Base-by-base conservation (phyloP, 2,113 vertebrate species). In the Vicugna pacos region DNA sequence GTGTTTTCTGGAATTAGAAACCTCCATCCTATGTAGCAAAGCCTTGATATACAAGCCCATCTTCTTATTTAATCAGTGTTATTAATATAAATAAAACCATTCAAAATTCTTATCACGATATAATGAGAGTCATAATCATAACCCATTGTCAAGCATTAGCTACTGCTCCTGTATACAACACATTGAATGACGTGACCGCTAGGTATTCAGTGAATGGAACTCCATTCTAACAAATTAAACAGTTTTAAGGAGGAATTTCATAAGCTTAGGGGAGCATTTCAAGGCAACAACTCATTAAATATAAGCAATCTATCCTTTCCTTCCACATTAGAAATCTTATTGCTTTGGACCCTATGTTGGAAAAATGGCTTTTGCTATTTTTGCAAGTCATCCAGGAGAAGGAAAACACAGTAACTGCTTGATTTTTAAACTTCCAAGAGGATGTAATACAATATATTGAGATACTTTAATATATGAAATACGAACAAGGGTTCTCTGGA, bases 1-100 rank as follows among this genome's bases (percentile, higher is more conserved):
- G 20, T n/a, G 19, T 64, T 92, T 93, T 94, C 58, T 81, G 72
- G 42, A 67, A 84, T 91, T 76, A 89, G 62, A 94, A 62, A 92
- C 73, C 50, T 96, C 60, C 30, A 76, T 72, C 28, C 28, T 76
- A 4, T n/a, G 26, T 64, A 94, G 22, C 19, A 76, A 79, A 77
- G 38, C 30, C 58, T 93, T 12, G 24, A 26, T 26, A 77, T 46
- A 58, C 6, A 58, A 80, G 26, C 22, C 24, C 17, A 58, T 88
- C 9, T 35, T 85, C 19, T 64, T 35, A 77, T 46, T 87, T 89
- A 77, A 81, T 62, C 0, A 14, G 12, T 75, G 13, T 77, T 70
- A 65, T 64, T 88, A 82, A 81, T 46, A 73, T 28, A 56, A 95
- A 58, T 48, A 79, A 82, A 52, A 52, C 52, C 48, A 77, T 86